Percentiles rank a stretch among this genome's conserved stretches.
phyloP scores from a whole-genome alignment of 2,113 vertebrate species.

The Indicator maculatus region DNA sequence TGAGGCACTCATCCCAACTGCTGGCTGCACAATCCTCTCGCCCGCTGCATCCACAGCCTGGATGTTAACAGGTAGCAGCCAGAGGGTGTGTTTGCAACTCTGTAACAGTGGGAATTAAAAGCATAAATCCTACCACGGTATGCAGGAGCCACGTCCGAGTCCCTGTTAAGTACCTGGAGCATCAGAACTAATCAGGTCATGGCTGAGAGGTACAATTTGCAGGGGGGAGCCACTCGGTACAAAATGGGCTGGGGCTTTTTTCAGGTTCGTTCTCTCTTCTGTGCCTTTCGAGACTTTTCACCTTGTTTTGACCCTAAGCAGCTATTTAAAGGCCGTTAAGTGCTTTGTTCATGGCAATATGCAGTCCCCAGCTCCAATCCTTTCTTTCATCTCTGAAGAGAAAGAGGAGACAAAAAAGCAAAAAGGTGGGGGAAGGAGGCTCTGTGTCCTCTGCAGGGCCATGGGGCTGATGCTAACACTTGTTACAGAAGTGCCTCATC shows the following conservation, averaged over 20 bases:
- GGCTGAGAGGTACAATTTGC: background rate
- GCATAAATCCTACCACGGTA: background rate
- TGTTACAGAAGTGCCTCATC: slow-evolving; percentile 43
- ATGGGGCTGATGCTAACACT: background rate
- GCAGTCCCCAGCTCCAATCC: background rate
- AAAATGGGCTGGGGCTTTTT: background rate
- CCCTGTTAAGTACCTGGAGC: background rate
- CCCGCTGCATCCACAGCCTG: background rate
- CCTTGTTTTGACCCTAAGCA: slow-evolving; percentile 38
- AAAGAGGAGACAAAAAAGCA: slow-evolving; percentile 28
- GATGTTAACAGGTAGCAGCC: slow-evolving; percentile 16
- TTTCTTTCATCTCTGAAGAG: slow-evolving; percentile 51
- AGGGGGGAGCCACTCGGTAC: background rate
- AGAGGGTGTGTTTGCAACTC: background rate
- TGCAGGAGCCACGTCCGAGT: background rate
- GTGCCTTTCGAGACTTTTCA: background rate
- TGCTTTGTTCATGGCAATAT: slow-evolving; percentile 32
- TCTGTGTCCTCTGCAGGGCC: background rate
- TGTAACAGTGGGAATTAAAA: slow-evolving; percentile 2
- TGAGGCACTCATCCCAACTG: background rate
- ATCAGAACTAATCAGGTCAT: slow-evolving; percentile 47
- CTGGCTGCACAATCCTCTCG: background rate
- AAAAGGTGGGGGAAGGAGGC: background rate
- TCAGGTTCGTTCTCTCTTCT: background rate
- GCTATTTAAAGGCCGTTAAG: slow-evolving; percentile 58